Evolutionary conservation across 2,888 invertebrate species (phyloP).

Genomic region (Drosophila hamatofila): DNA sequence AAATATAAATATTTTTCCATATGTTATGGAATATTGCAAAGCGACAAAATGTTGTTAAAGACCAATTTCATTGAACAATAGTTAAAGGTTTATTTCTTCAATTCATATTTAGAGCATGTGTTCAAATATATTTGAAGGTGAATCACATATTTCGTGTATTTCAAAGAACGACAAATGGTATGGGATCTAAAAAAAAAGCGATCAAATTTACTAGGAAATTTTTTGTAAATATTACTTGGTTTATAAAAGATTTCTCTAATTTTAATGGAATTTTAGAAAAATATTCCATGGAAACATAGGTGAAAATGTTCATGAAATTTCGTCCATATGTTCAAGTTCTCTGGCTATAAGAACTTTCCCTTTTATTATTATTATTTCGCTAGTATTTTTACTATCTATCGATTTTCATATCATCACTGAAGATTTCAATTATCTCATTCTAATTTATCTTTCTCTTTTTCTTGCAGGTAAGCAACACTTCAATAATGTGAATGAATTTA

Average conservation of each 20-base stretch:
- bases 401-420: background rate
- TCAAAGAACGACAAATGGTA: background rate
- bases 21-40: background rate
- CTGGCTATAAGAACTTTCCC: background rate
- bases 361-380: too few species aligned
- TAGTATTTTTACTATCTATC: background rate
- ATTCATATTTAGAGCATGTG: background rate
- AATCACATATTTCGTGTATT: background rate
- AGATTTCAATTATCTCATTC: background rate
- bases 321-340: background rate
- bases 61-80: background rate
- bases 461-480: slow-evolving; percentile 61
- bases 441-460: background rate
- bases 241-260: background rate
- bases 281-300: background rate
- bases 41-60: background rate
- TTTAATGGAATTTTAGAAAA: background rate
- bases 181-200: background rate
- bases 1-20: background rate
- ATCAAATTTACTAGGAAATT: background rate
- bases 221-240: background rate
- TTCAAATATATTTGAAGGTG: background rate
- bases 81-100: background rate
- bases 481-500: slow-evolving; percentile 33
- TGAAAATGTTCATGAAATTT: background rate